Conservation (phyloP, 2,113 vertebrate genomes). For the Antigone vipio region DNA sequence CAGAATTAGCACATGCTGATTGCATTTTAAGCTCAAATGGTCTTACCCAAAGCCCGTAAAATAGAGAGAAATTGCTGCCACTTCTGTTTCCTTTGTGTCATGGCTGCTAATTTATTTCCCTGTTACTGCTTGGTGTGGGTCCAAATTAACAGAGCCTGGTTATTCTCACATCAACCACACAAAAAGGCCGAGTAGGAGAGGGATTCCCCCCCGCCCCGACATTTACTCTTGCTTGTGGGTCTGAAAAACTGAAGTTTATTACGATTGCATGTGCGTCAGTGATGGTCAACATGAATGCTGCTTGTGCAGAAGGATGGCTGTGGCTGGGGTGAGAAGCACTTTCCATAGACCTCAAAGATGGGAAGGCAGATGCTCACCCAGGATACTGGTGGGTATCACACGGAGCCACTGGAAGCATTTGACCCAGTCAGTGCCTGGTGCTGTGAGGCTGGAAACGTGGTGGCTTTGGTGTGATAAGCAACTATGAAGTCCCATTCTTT, state of each 20-base stretch:
- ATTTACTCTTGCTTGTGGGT: not conserved
- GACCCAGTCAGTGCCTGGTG: not conserved
- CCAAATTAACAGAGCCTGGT: not conserved
- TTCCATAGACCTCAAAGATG: not conserved
- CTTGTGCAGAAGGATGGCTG: not conserved
- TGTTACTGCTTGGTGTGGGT: not conserved
- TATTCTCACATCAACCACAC: not conserved
- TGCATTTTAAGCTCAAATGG: not conserved
- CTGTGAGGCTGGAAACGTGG: not conserved
- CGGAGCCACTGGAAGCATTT: not conserved
- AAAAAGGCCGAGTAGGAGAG: not conserved
- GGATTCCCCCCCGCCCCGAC: not conserved
- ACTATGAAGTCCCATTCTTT: not conserved
- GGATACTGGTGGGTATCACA: not conserved
- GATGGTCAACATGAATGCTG: not conserved
- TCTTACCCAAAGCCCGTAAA: not conserved
- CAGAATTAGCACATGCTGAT: not conserved
- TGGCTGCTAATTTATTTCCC: not conserved
- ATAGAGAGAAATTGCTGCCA: not conserved
- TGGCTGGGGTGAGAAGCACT: not conserved
- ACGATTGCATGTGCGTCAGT: fast-evolving
- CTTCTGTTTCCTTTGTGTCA: not conserved
- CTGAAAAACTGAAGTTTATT: not conserved
- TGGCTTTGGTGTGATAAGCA: not conserved
- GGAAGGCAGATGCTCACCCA: not conserved